Evolutionary conservation across 2,888 invertebrate species (phyloP), one percentile per base, ranked within the genome.

Genomic region (Eilema griseolum): DNA sequence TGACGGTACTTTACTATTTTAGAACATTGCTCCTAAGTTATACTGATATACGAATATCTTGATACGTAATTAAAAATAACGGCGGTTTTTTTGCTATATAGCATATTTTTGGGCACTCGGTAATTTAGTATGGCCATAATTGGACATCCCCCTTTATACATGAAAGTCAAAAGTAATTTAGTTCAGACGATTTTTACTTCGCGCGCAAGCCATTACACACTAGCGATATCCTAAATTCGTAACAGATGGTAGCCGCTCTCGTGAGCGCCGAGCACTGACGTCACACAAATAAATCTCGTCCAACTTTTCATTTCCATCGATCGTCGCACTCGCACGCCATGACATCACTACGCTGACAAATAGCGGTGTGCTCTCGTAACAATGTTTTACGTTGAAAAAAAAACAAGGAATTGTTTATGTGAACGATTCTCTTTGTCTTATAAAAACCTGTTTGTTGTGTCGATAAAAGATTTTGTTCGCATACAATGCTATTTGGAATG

Each of bases 261-360:
- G 11, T 37, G 59, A 20, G 63, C 46, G 33, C 63, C 77, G 65
- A 66, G 37, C 78, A 66, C 56, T 79, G 75, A 77, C 78, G 81
- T 71, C 72, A 72, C 60, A 41, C 24, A 72, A 66, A 75, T 81
- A 79, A 79, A 79, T 81, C 81, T 72, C 66, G 70, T 66, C 66
- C 26, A 73, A 80, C 70, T 79, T 79, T 79, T 73, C 75, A 77
- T 75, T 65, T 71, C 57, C 41, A 81, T 77, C 79, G 75, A 73
- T 72, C 61, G 69, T 56, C 63, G 65, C 31, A 68, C 64, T 59
- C 62, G 31, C 61, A 28, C 61, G 33, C 37, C 26, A 33, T 77
- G 73, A 80, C 73, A 66, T 77, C 77, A 75, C 62, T 71, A 76
- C 68, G 74, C 76, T 69, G 71, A 64, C 64, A 65, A 71, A 81